Evolutionary conservation across 2,888 invertebrate species (phyloP), one percentile per base, ranked within the genome.

Genomic region (Liodrosophila aerea): DNA sequence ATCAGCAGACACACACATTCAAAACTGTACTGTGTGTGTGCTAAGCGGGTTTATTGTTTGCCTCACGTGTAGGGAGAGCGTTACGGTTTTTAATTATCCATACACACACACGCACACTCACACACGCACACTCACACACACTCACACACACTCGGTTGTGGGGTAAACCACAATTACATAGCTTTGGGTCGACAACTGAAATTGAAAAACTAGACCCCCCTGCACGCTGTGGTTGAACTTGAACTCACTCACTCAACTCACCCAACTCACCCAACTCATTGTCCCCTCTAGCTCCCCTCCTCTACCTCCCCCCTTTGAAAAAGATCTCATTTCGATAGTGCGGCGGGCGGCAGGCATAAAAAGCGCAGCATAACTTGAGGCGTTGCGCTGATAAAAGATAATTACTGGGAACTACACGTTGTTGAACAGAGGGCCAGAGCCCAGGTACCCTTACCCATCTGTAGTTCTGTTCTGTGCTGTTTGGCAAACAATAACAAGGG

Each of bases 291-390:
- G 5, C 22, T 2, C 22, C 22, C 22, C 22, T 22, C 5, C 22
- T n/a, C 22, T 22, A 5, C 22, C 22, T 5, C 22, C 22, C 22
- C 5, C 22, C 22, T 2, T n/a, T 33, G 7, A n/a, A 11, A 11
- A 2, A n/a, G 11, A 11, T 11, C 39, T 27, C 16, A 2, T 12
- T n/a, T 34, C 31, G 65, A 64, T 59, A 44, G n/a, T n/a, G n/a
- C n/a, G n/a, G n/a, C n/a, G 8, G 0, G 11, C 44, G 56, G 18
- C 45, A n/a, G 31, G 31, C 29, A 30, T 27, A 46, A 64, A 67
- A 84, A 81, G 44, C 65, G 58, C 64, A 65, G 84, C 77, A 81
- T 81, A 84, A 52, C 68, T 65, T 64, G 11, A 73, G 77, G 84
- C 81, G 84, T 68, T 49, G 30, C 9, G 34, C 57, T 50, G 57